Percentiles rank a stretch among this genome's conserved stretches.
Evolutionary conservation across 1,140 invertebrate genomes (phyloP).

Genomic region (Apocrypta bakeri): DNA sequence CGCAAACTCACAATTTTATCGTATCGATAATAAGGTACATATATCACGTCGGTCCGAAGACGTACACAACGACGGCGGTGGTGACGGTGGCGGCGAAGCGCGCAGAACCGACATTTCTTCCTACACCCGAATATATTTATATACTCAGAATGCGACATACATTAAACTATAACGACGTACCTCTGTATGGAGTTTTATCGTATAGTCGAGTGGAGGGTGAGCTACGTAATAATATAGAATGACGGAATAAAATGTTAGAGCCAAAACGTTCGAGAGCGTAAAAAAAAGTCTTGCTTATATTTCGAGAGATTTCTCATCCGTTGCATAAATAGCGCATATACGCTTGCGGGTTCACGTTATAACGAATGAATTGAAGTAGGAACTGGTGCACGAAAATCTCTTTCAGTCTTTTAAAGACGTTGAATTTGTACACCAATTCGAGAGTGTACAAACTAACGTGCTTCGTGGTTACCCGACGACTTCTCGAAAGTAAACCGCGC

Average conservation of each 20-base stretch:
- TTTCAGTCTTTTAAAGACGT: neutral
- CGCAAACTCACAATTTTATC: neutral
- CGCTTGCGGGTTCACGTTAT: neutral
- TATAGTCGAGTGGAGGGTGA: neutral
- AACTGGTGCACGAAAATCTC: neutral
- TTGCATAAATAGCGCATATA: neutral
- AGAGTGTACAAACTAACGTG: neutral
- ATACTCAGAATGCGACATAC: neutral
- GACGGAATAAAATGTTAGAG: neutral
- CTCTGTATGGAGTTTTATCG: conserved; percentile 9
- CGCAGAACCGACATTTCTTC: neutral
- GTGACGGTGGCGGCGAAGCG: no score
- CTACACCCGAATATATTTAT: neutral
- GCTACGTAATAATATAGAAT: neutral
- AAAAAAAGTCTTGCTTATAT: conserved; percentile 2
- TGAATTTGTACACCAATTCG: conserved; percentile 5
- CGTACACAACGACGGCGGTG: neutral
- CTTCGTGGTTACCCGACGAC: neutral
- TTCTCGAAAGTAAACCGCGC: neutral
- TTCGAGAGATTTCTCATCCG: neutral
- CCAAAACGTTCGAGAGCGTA: neutral
- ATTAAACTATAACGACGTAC: conserved; percentile 27
- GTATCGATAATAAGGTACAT: conserved; percentile 27
- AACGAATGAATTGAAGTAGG: neutral
- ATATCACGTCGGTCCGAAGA: neutral